These are phyloP conservation scores for Dendrophyllia cribrosa DNA, from an alignment of 64 coral and sea anemone species.

Conservation along the genomic window DNA sequence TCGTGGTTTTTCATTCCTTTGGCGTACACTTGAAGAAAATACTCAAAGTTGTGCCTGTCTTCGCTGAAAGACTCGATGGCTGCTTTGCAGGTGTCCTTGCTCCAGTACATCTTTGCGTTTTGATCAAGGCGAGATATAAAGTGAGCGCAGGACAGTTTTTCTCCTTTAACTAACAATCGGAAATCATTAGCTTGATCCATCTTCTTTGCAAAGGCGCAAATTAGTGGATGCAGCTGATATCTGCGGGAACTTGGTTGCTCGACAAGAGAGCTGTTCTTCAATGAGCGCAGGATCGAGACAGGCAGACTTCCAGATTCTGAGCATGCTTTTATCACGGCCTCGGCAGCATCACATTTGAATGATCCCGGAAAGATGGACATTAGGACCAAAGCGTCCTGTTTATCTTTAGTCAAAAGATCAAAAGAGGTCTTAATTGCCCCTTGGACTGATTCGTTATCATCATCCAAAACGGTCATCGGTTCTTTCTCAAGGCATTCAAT, in stretches of 20 bases:
- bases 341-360: conserved; percentile 11
- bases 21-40: conserved; percentile 23
- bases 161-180: neutral
- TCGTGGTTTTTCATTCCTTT: neutral
- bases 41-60: conserved; percentile 56
- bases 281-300: neutral
- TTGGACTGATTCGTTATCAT: conserved; percentile 1
- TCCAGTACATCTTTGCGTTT: conserved; percentile 23
- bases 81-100: conserved; percentile 43
- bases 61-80: conserved; percentile 33
- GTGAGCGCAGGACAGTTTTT: conserved; percentile 12
- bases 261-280: conserved; percentile 1
- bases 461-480: conserved; percentile 19
- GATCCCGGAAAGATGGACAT: conserved; percentile 7
- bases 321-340: neutral
- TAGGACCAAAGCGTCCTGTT: conserved; percentile 8
- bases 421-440: conserved; percentile 46
- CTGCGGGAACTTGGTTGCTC: neutral
- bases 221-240: conserved; percentile 43
- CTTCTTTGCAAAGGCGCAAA: neutral
- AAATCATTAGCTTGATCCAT: neutral
- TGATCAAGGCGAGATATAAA: conserved; percentile 4
- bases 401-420: neutral
- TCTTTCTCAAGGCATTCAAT: neutral
- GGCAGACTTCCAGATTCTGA: neutral